These are phyloP conservation scores for Gymnosoma rotundatum DNA, from an alignment of 2,888 invertebrate species.

Conservation along the genomic window DNA sequence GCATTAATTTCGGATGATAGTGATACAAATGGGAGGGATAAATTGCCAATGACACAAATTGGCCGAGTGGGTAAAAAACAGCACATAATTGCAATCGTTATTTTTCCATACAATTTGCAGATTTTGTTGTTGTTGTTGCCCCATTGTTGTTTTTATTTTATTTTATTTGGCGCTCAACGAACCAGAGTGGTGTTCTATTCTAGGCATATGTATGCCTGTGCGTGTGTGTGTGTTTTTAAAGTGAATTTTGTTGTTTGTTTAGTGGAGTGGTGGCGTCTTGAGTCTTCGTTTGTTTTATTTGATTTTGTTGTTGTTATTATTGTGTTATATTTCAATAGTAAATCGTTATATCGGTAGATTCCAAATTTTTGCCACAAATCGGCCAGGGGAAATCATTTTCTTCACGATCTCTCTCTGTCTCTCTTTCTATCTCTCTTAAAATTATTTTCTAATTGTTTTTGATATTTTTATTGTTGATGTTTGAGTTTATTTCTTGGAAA, in stretches of 20 bases:
- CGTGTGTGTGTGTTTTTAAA: neutral
- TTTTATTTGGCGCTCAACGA: constrained; percentile 35
- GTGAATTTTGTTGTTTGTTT: constrained; percentile 34
- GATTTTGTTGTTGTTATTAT: constrained; percentile 38
- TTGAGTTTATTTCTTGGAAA: too few relatives aligned
- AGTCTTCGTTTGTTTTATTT: constrained; percentile 64
- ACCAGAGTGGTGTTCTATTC: constrained; percentile 28
- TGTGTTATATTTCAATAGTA: constrained; percentile 8
- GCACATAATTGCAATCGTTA: constrained; percentile 50
- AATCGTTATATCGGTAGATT: constrained; percentile 33
- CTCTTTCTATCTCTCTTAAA: neutral
- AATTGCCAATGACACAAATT: neutral
- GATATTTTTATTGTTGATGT: neutral
- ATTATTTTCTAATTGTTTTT: constrained; percentile 23
- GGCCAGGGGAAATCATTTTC: constrained; percentile 26
- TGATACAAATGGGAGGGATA: too few relatives aligned
- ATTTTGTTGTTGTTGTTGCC: constrained; percentile 7
- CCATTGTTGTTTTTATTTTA: constrained; percentile 4
- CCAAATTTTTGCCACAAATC: constrained; percentile 45
- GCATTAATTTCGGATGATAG: too few relatives aligned
- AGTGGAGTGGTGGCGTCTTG: constrained; percentile 68
- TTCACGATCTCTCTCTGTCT: neutral
- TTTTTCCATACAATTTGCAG: constrained; percentile 27
- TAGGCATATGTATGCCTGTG: neutral
- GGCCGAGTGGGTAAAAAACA: neutral